A percentile compares a stretch with the other conserved stretches of the same genome.
phyloP scores from a whole-genome alignment of 1,140 invertebrate genomes.

The Leptonema lineaticorne region DNA sequence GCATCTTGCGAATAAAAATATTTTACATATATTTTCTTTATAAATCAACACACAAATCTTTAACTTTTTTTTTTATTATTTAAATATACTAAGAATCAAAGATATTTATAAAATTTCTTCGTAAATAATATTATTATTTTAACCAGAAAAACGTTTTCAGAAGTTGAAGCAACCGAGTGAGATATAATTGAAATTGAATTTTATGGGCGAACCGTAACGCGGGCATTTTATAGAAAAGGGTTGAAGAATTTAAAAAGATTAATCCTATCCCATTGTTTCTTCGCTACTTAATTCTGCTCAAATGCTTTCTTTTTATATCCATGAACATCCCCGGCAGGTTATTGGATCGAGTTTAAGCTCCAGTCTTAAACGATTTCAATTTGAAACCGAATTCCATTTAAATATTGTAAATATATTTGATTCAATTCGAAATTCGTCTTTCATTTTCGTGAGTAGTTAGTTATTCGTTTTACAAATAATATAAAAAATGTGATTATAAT shows the following conservation, averaged over 20 bases:
- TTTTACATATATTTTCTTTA: too few species aligned
- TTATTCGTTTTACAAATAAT: too few species aligned
- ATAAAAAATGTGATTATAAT: too few species aligned
- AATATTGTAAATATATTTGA: slow-evolving; percentile 4
- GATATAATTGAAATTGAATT: slow-evolving; percentile 40
- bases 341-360: slow-evolving; percentile 24
- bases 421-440: too few species aligned
- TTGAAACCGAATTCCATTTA: not conserved
- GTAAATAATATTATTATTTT: too few species aligned
- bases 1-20: too few species aligned
- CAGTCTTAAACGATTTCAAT: slow-evolving; percentile 27
- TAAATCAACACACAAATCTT: too few species aligned
- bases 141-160: not conserved
- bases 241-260: slow-evolving; percentile 39
- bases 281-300: slow-evolving; percentile 30
- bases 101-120: too few species aligned
- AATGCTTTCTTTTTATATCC: slow-evolving; percentile 33
- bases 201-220: slow-evolving; percentile 33
- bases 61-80: too few species aligned
- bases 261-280: slow-evolving; percentile 38
- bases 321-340: slow-evolving; percentile 1
- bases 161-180: slow-evolving; percentile 17
- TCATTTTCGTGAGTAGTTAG: too few species aligned
- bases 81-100: too few species aligned
- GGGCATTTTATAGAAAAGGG: slow-evolving; percentile 35